Evolutionary conservation across 2,113 vertebrate genomes (phyloP).

Genomic region (Pardalotus punctatus): DNA sequence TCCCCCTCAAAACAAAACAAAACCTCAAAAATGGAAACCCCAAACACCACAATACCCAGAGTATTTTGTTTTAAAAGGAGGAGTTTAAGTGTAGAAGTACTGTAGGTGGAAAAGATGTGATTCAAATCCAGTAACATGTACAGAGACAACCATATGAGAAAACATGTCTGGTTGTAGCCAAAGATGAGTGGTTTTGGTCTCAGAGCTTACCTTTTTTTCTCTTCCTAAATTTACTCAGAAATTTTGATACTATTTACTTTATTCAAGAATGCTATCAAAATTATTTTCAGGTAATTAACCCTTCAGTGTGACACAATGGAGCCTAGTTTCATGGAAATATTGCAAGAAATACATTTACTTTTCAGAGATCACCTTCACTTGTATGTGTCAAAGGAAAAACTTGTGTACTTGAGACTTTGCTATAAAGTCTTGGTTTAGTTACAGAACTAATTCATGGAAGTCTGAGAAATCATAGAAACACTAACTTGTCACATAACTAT

Average conservation of each 20-base stretch:
- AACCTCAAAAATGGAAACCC: fast-evolving
- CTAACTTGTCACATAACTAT: neutral
- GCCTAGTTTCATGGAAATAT: neutral
- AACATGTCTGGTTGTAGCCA: neutral
- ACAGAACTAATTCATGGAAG: neutral
- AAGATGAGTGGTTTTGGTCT: neutral
- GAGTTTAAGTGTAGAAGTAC: neutral
- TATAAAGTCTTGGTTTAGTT: neutral
- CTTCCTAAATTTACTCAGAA: neutral
- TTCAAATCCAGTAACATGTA: neutral
- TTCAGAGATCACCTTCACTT: neutral
- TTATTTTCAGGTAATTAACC: neutral
- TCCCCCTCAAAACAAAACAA: neutral
- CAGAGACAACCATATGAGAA: neutral
- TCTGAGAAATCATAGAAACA: neutral
- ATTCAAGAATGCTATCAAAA: neutral
- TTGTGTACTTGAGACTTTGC: neutral
- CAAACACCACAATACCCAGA: neutral
- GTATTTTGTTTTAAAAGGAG: neutral
- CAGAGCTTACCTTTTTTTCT: neutral
- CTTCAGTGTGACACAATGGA: neutral
- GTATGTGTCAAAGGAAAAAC: neutral
- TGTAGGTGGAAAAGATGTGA: neutral
- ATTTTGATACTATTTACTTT: neutral
- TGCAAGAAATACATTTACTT: neutral